Evolutionary conservation across 2,113 vertebrate species (phyloP).

Genomic region (Cebus imitator): DNA sequence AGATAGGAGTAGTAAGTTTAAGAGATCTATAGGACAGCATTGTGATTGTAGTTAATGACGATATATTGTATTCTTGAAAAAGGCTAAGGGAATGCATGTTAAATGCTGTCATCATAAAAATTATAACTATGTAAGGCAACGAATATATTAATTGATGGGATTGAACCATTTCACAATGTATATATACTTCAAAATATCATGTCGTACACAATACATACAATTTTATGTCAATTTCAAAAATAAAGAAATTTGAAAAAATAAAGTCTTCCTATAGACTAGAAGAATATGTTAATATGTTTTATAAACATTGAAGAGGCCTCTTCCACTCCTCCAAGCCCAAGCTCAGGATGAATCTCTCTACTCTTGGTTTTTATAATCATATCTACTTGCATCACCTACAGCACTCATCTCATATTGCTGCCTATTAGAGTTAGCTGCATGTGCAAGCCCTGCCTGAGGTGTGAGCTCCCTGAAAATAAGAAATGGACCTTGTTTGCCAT

Average conservation of each 20-base stretch:
- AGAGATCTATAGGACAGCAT: neutral
- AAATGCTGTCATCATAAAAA: neutral
- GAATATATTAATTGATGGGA: neutral
- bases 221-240: neutral
- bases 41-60: neutral
- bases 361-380: neutral
- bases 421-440: neutral
- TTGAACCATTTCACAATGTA: neutral
- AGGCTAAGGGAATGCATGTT: neutral
- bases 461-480: neutral
- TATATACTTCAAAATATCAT: neutral
- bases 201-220: neutral
- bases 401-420: neutral
- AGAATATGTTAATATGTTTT: neutral
- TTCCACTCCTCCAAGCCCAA: neutral
- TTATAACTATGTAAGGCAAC: neutral
- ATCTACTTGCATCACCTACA: neutral
- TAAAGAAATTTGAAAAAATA: neutral
- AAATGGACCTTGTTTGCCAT: neutral
- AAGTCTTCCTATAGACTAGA: neutral
- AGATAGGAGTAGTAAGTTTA: neutral
- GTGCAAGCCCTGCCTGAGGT: neutral
- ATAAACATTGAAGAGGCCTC: neutral
- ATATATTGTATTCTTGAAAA: neutral
- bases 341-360: neutral